These are phyloP conservation scores for Chrysolina americana DNA, from an alignment of 2,888 invertebrate species.

Conservation along the genomic window DNA sequence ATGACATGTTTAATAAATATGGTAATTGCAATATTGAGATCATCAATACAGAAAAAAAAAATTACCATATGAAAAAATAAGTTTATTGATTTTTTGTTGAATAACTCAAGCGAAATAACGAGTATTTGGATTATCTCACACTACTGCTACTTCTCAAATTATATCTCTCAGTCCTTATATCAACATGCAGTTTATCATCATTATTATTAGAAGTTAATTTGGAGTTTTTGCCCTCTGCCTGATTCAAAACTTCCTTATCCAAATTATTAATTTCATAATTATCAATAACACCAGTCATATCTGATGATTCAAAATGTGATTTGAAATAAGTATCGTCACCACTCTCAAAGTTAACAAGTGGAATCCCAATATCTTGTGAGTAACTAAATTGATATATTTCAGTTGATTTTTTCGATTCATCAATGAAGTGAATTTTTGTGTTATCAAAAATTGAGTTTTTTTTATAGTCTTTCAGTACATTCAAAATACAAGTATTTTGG, in stretches of 20 bases:
- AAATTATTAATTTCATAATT: background rate
- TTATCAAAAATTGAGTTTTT: constrained; percentile 37
- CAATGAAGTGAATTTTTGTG: constrained; percentile 40
- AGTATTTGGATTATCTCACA: background rate
- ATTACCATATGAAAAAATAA: no score
- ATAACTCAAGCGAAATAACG: no score
- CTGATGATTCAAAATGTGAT: background rate
- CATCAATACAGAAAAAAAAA: no score
- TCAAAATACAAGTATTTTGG: constrained; percentile 63
- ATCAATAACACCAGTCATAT: background rate
- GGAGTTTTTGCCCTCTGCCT: background rate
- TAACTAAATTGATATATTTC: background rate
- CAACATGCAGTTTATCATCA: constrained; percentile 22
- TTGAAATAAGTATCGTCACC: background rate
- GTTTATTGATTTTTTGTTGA: no score
- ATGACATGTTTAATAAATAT: no score
- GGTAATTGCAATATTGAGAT: no score
- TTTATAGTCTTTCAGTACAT: constrained; percentile 46
- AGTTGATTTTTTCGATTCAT: constrained; percentile 33
- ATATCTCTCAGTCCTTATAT: constrained; percentile 44
- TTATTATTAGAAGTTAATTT: constrained; percentile 12
- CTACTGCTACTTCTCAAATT: constrained; percentile 47
- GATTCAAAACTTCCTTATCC: background rate
- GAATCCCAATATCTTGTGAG: background rate
- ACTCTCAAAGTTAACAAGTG: background rate